Evolutionary conservation across 2,113 vertebrate genomes (phyloP), one percentile per base, ranked within the genome.

Genomic region (Sylvietta virens): DNA sequence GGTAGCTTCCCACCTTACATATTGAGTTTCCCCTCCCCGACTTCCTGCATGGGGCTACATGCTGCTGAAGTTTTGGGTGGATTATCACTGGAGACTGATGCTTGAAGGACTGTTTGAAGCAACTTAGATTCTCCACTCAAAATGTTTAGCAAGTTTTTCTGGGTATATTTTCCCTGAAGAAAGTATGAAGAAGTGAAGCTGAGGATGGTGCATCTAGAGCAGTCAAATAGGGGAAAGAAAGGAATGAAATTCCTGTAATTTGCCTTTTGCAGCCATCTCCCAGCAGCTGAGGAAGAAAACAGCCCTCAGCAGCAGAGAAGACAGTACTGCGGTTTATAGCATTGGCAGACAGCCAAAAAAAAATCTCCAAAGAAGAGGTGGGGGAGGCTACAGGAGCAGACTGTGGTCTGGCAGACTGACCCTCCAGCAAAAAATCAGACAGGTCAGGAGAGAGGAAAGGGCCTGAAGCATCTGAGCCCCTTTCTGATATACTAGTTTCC

Each of bases 231-330:
- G 72, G 57, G 81, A 92, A 90, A 86, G 79, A 84, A 80, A 88
- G 70, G 77, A 77, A 92, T 76, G 57, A 93, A 92, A 95, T 86
- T 96, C 86, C 86, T 76, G 73, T 86, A 69, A n/a, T 86, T 95
- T 94, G 84, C 91, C 58, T 93, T 70, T 95, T 95, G 81, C 86
- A 92, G 88, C 86, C 80, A 65, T 77, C 69, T 90, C 86, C 70
- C 91, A 86, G 58, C 0, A 1, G 85, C 86, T 94, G 69, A 86
- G 61, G 90, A 86, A 78, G 73, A 91, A 94, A 94, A 94, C 72
- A 92, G 86, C 94, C 89, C 95, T 85, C 57, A 95, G 91, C 93
- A 79, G 84, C 91, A 87, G 69, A 82, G 89, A 76, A 83, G 90
- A 90, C 66, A 40, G 64, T 83, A 23, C 81, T 92, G 90, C 3